Evolutionary conservation across 2,888 invertebrate species (phyloP).

Genomic region (Oscheius sp.): DNA sequence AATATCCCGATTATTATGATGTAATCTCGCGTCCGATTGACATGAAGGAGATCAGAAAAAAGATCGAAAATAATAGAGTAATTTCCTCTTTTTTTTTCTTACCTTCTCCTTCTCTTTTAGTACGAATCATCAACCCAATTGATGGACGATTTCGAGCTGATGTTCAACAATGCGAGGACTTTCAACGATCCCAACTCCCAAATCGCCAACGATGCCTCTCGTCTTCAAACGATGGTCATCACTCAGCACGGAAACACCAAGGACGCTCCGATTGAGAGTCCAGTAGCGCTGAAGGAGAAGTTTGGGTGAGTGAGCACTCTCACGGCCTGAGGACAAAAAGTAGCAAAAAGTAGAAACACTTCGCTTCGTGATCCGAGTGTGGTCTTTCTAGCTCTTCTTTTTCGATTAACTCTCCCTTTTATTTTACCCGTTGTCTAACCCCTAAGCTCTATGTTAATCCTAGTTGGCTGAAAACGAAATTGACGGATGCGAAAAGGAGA

Average conservation of each 20-base stretch:
- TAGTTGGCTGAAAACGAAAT: slow-evolving; percentile 30
- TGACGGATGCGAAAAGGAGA: slow-evolving; percentile 7
- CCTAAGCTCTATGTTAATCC: no score
- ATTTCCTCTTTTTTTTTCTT: no score
- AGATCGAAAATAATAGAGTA: slow-evolving; percentile 68
- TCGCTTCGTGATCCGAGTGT: neutral
- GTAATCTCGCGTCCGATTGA: slow-evolving; percentile 95
- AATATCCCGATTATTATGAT: slow-evolving; percentile 95
- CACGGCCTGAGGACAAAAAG: neutral
- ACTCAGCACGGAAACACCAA: slow-evolving; percentile 26
- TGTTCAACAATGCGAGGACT: slow-evolving; percentile 95
- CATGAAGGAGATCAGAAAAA: slow-evolving; percentile 81
- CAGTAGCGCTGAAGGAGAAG: slow-evolving; percentile 37
- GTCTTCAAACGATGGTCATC: slow-evolving; percentile 35
- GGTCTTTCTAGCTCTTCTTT: neutral
- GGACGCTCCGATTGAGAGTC: slow-evolving; percentile 36
- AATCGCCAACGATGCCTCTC: slow-evolving; percentile 77
- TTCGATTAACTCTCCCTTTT: neutral
- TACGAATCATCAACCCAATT: slow-evolving; percentile 59
- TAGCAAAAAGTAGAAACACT: no score
- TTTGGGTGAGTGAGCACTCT: slow-evolving; percentile 33
- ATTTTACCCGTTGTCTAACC: neutral
- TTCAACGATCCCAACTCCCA: slow-evolving; percentile 93
- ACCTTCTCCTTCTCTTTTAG: no score
- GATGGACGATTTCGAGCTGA: slow-evolving; percentile 74